Conservation (phyloP, 2,113 vertebrate species). For the Isurus oxyrinchus region DNA sequence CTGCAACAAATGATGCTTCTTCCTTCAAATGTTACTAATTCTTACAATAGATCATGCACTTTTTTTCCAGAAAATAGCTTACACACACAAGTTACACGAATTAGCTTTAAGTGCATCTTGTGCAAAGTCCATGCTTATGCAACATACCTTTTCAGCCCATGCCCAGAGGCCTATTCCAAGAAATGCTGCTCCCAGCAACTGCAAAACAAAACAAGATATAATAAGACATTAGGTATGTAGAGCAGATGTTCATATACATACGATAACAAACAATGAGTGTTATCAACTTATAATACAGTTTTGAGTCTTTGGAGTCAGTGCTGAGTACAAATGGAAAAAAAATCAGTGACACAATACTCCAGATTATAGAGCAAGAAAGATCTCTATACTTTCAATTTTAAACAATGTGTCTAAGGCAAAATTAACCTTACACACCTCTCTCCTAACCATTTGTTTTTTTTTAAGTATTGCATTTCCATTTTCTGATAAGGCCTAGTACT, state of each 20-base stretch:
- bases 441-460: background rate
- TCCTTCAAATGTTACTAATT: background rate
- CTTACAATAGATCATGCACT: background rate
- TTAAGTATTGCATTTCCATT: background rate
- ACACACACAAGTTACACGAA: background rate
- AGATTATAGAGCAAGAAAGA: background rate
- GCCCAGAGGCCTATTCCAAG: slow-evolving; percentile 82
- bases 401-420: background rate
- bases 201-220: slow-evolving; percentile 51
- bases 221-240: background rate
- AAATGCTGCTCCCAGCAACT: slow-evolving; percentile 83
- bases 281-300: background rate
- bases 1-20: background rate
- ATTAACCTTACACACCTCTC: background rate
- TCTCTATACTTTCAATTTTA: background rate
- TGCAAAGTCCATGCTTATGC: slow-evolving; percentile 36
- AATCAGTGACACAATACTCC: background rate
- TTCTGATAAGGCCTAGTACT: background rate
- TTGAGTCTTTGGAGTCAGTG: background rate
- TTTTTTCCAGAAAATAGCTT: background rate
- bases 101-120: background rate
- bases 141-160: slow-evolving; percentile 85
- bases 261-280: background rate
- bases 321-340: background rate
- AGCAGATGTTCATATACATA: background rate